A percentile compares a stretch with the other conserved stretches of the same genome.
Evolutionary conservation across 1,140 invertebrate genomes (phyloP).

Genomic region (Hylaeus volcanicus): DNA sequence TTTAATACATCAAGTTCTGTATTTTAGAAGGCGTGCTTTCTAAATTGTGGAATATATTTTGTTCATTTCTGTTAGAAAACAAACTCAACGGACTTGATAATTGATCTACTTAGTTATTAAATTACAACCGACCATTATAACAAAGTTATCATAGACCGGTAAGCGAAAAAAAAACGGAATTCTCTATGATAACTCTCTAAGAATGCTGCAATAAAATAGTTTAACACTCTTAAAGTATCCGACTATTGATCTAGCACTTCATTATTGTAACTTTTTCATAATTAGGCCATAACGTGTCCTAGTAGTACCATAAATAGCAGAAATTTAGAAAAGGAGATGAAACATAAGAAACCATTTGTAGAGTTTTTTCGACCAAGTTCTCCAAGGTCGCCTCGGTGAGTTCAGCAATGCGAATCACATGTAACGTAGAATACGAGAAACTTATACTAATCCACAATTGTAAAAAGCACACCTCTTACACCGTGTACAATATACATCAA

Average conservation of each 20-base stretch:
- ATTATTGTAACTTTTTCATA: not conserved
- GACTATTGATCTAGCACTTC: not conserved
- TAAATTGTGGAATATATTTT: conserved; percentile 53
- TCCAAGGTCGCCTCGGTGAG: not conserved
- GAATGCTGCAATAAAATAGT: not conserved
- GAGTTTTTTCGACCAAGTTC: not conserved
- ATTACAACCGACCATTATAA: not conserved
- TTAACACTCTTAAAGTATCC: not conserved
- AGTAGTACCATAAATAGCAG: not conserved
- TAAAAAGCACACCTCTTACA: conserved; percentile 47
- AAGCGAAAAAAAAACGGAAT: not conserved
- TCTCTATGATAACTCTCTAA: not conserved
- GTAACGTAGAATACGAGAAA: not conserved
- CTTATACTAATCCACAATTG: conserved; percentile 48
- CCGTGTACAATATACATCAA: conserved; percentile 55
- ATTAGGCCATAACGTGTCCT: not conserved
- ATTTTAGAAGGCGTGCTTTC: conserved; percentile 62
- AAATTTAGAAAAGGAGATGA: conserved; percentile 13
- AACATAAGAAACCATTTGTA: conserved; percentile 1
- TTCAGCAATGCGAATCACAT: not conserved
- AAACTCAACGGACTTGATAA: not conserved
- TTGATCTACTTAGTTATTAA: not conserved
- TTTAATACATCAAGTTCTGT: conserved; percentile 63
- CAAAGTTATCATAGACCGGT: not conserved
- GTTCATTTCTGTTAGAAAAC: not conserved